Evolutionary conservation across 2,888 invertebrate species (phyloP), one percentile per base, ranked within the genome.

Genomic region (Oegoconia quadripuncta): DNA sequence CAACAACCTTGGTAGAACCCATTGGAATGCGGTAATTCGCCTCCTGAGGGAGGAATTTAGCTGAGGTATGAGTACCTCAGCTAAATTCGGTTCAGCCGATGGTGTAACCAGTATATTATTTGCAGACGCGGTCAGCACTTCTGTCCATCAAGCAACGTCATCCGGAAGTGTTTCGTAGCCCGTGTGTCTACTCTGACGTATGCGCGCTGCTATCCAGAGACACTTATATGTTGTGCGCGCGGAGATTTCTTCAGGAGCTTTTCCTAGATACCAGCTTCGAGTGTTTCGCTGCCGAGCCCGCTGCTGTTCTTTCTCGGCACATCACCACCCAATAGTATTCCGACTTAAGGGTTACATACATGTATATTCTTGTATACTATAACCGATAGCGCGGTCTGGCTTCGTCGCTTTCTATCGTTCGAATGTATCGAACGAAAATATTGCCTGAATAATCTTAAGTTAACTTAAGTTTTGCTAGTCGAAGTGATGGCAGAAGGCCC

Each of bases 101-200:
- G n/a, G n/a, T n/a, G n/a, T n/a, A n/a, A n/a, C 9, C 8, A 22
- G 6, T 4, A 2, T 22, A 22, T 11, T 1, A 12, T 37, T 65
- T 59, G 52, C 92, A 94, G 68, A 93, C 96, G 26, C 95, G 95
- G 55, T 93, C 95, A 64, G 92, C 93, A 12, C 84, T 98, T 46
- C 88, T 97, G 11, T 90, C 92, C 43, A 76, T 93, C 40, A 93
- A 93, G 60, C 94, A 94, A 62, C 90, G 90, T 23, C 89, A 93
- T 74, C 92, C 94, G 2, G 89, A 91, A 20, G 84, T 91, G 46
- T 94, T 94, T 78, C 91, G 95, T 78, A 96, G 96, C 67, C 88
- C 95, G 42, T 98, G 98, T 76, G 90, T 98, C 12, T 98, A 97
- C 83, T 97, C 97, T 0, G 98, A 98, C 74, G 93, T 97, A 9